Conservation (phyloP, 35 echinoderm and acorn worm genomes). For the Ptychodera flava region DNA sequence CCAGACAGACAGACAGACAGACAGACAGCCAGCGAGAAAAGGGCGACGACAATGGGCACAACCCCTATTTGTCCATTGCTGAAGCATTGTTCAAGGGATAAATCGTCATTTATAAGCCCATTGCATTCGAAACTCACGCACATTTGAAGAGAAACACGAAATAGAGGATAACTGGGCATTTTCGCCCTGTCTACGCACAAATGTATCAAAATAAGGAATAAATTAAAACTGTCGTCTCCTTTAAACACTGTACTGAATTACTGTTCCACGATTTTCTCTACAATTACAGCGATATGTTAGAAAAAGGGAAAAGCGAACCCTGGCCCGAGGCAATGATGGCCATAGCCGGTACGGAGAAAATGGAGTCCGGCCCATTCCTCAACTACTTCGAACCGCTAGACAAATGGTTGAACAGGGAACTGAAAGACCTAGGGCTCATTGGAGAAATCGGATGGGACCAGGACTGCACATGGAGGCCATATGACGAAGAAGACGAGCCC, state of each 20-base stretch:
- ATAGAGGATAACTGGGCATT: neutral
- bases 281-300: slow-evolving; percentile 50
- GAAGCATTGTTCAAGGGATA: no score
- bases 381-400: slow-evolving; percentile 66
- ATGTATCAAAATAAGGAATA: neutral
- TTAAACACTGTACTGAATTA: neutral
- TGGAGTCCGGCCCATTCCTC: slow-evolving; percentile 63
- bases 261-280: neutral
- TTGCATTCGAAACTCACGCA: no score
- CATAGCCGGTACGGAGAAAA: slow-evolving; percentile 70
- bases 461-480: neutral
- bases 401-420: neutral
- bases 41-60: neutral
- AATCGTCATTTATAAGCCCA: no score
- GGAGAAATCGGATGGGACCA: neutral
- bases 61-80: no score
- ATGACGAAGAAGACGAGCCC: neutral
- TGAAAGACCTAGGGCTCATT: neutral
- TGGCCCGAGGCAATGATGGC: slow-evolving; percentile 94
- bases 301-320: slow-evolving; percentile 66
- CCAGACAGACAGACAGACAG: neutral
- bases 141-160: neutral
- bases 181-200: neutral
- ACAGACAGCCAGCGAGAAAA: neutral
- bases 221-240: no score